Percentiles rank a stretch among this genome's conserved stretches.
Conservation (phyloP, 2,797 vertebrate genomes). For the Oryzias sinensis region DNA sequence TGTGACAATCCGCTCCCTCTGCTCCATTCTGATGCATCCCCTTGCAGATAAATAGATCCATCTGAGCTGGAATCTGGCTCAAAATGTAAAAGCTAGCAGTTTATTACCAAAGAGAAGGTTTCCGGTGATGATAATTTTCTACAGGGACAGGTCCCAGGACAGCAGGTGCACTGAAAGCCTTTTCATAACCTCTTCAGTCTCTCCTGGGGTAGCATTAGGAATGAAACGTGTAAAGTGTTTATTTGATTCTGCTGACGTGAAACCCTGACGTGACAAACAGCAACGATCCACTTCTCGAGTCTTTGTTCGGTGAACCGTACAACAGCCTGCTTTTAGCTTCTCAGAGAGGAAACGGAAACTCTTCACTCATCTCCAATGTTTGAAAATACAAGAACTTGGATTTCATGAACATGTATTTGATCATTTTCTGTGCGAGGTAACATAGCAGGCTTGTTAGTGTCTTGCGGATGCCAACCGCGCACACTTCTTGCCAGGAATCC, state of each 20-base stretch:
- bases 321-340: conserved; percentile 22
- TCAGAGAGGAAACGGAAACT: conserved; percentile 19
- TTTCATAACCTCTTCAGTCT: conserved; percentile 35
- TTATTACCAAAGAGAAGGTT: conserved; percentile 9
- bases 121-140: conserved; percentile 28
- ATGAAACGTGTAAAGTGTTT: conserved; percentile 15
- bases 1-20: too few relatives aligned
- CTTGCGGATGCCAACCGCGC: conserved; percentile 3
- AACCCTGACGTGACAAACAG: conserved; percentile 35
- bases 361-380: conserved; percentile 17
- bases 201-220: not conserved
- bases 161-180: conserved; percentile 27
- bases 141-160: not conserved
- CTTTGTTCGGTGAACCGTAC: conserved; percentile 9
- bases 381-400: conserved; percentile 4
- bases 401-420: conserved; percentile 11
- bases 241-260: conserved; percentile 13
- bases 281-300: conserved; percentile 39
- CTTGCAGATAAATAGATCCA: too few relatives aligned
- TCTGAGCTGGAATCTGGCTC: too few relatives aligned
- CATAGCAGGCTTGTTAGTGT: conserved; percentile 3
- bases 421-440: not conserved
- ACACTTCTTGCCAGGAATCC: conserved; percentile 6
- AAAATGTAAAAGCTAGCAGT: conserved; percentile 6
- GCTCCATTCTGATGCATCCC: too few relatives aligned